phyloP scores from a whole-genome alignment of 1,140 invertebrate species.

The Phymorhynchus buccinoides region DNA sequence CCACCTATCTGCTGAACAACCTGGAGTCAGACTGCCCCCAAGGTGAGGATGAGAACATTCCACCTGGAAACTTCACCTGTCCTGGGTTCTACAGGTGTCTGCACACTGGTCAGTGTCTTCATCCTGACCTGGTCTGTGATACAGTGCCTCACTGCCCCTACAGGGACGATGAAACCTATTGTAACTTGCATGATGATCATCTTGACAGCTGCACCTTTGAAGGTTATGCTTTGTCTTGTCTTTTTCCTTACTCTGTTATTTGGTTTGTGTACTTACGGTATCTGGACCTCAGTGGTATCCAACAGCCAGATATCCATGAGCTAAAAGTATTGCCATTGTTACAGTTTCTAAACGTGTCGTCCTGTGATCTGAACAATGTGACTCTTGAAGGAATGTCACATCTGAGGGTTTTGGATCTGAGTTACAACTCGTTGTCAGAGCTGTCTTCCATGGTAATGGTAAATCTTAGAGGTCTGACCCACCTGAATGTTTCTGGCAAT shows the following conservation, averaged over 20 bases:
- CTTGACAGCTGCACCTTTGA: slow-evolving; percentile 32
- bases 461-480: background rate
- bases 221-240: slow-evolving; percentile 33
- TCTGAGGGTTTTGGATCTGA: slow-evolving; percentile 33
- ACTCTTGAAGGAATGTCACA: background rate
- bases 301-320: background rate
- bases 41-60: slow-evolving; percentile 33
- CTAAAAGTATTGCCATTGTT: slow-evolving; percentile 2
- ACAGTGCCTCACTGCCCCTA: slow-evolving; percentile 37
- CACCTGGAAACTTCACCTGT: background rate
- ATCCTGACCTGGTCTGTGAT: slow-evolving; percentile 39
- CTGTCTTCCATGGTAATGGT: background rate
- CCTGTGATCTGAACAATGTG: background rate
- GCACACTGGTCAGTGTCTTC: slow-evolving; percentile 21
- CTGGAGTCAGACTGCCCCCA: slow-evolving; percentile 34
- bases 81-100: slow-evolving; percentile 32
- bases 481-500: background rate
- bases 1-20: slow-evolving; percentile 39
- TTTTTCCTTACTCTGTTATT: no score
- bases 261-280: background rate
- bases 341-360: slow-evolving; percentile 37
- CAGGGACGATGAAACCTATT: slow-evolving; percentile 41
- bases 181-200: background rate
- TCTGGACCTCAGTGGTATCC: slow-evolving; percentile 7
- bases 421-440: slow-evolving; percentile 13